Conservation (phyloP, 1,140 invertebrate species). For the Rhopalosiphum maidis region DNA sequence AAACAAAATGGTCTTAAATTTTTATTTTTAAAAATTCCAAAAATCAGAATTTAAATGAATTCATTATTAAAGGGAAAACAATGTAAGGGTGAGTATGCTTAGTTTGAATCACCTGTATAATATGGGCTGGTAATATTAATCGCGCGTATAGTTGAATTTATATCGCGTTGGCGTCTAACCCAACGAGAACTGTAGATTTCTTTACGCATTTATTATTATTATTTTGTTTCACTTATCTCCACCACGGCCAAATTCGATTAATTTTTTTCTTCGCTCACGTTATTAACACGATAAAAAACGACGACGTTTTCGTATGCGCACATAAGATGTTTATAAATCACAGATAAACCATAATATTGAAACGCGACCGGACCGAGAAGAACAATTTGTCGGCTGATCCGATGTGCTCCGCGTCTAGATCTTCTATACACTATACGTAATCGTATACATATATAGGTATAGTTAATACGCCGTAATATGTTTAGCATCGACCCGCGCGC, state of each 20-base stretch:
- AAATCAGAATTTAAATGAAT: background rate
- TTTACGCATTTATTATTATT: background rate
- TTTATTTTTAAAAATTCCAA: background rate
- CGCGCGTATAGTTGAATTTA: background rate
- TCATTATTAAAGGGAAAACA: background rate
- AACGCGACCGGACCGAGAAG: background rate
- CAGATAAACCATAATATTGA: conserved; percentile 7
- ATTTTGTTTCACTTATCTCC: background rate
- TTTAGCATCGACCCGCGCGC: background rate
- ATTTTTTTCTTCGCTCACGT: background rate
- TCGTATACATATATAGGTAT: background rate
- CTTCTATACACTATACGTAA: background rate
- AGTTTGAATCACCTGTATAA: background rate
- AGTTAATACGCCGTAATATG: too few relatives aligned
- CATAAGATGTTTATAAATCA: background rate
- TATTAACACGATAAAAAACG: conserved; percentile 23
- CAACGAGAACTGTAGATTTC: background rate
- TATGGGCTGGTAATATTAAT: background rate
- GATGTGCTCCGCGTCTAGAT: background rate
- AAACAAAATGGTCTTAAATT: too few relatives aligned
- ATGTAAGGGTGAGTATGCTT: background rate
- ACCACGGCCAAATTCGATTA: background rate
- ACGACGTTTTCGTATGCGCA: background rate
- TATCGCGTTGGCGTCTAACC: background rate
- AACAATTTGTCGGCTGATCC: background rate